These are phyloP conservation scores for Xerus inauris DNA, from an alignment of 2,113 vertebrate genomes.

Conservation along the genomic window DNA sequence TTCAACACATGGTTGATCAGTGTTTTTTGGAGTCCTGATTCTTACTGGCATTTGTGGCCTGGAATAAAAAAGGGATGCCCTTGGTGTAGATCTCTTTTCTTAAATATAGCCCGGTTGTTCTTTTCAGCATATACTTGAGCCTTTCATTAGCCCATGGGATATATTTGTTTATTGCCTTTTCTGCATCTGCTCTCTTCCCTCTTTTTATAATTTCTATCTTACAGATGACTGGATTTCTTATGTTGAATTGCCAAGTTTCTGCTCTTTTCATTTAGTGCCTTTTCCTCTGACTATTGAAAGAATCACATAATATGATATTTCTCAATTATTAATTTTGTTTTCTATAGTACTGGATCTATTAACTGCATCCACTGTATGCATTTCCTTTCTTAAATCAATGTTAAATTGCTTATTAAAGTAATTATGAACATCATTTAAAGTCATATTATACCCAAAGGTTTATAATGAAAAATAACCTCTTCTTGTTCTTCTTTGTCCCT, in stretches of 20 bases:
- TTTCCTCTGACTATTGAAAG: not conserved
- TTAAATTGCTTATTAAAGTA: slow-evolving; percentile 18
- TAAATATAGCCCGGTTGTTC: not conserved
- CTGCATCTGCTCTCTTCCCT: not conserved
- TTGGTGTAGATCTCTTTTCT: not conserved
- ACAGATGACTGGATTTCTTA: not conserved
- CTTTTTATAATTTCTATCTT: not conserved
- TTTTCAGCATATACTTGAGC: not conserved
- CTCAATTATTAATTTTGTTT: slow-evolving; percentile 23
- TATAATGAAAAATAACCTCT: slow-evolving; percentile 22
- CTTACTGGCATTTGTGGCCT: not conserved
- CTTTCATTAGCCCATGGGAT: not conserved
- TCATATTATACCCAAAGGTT: not conserved
- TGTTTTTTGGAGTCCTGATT: not conserved
- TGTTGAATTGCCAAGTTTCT: not conserved
- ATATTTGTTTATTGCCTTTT: not conserved
- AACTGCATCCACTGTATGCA: not conserved
- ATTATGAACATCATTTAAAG: slow-evolving; percentile 33
- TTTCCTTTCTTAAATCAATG: slow-evolving; percentile 52
- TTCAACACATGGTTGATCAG: not conserved
- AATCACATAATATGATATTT: slow-evolving; percentile 6
- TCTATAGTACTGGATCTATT: not conserved
- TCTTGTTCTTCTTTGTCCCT: not conserved
- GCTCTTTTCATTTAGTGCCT: not conserved
- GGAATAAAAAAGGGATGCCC: not conserved